Base-by-base conservation (phyloP, 37 sponge, comb jelly and placozoan species). In the Cliona cf. orientalis region DNA sequence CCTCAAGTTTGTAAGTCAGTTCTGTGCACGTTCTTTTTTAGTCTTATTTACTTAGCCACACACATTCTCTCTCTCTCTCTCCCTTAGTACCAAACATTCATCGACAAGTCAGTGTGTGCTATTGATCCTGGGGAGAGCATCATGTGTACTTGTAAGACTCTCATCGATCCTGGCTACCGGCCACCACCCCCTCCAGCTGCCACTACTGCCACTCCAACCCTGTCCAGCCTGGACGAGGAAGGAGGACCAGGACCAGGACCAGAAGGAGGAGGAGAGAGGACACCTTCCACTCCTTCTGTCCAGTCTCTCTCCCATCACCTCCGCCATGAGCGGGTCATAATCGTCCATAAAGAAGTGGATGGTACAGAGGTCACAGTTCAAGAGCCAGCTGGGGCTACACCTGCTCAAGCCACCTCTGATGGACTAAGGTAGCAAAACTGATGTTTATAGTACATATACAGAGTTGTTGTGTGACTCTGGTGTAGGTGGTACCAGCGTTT, bases 291-390 rank as follows among this genome's bases (percentile, higher is more conserved):
- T 49, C 55, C 55, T 17, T 17, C 14, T 49, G 11, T 19, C 55
- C 55, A n/a, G n/a, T n/a, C n/a, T n/a, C n/a, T n/a, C n/a, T n/a
- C n/a, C n/a, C n/a, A n/a, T n/a, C n/a, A n/a, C n/a, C n/a, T n/a
- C n/a, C n/a, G n/a, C n/a, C n/a, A n/a, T n/a, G n/a, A n/a, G n/a
- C n/a, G n/a, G n/a, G n/a, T n/a, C n/a, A 58, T 76, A 22, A 45
- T 83, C 3, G 32, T 89, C 45, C 79, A 84, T 66, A 83, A 82
- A 41, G 83, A 83, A n/a, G 33, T 44, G 42, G 90, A 89, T n/a
- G 0, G 37, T 1, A 11, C 44, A 5, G 45, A 62, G 11, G 66
- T 69, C 37, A 44, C 64, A 43, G n/a, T n/a, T n/a, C n/a, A n/a
- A n/a, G 69, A 60, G 11, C 55, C 72, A 36, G 65, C 17, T 0